Percentiles rank a stretch among this genome's conserved stretches.
phyloP scores from a whole-genome alignment of 1,140 invertebrate genomes.

The Pentalonia nigronervosa region DNA sequence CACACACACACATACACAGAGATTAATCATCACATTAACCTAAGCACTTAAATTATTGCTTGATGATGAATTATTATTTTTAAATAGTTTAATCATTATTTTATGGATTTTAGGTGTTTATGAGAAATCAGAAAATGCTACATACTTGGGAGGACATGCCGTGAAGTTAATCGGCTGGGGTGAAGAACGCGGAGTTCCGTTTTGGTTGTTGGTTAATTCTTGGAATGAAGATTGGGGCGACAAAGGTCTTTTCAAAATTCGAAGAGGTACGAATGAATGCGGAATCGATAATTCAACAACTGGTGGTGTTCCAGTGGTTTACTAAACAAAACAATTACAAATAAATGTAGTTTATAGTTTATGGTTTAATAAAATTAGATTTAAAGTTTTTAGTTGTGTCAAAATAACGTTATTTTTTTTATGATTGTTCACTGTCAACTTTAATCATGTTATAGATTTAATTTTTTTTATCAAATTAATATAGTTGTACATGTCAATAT shows the following conservation, averaged over 20 bases:
- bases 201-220: conserved; percentile 65
- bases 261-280: conserved; percentile 78
- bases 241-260: conserved; percentile 88
- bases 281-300: conserved; percentile 74
- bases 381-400: not conserved
- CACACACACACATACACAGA: too few relatives aligned
- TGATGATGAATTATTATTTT: not conserved
- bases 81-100: not conserved
- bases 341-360: not conserved
- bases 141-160: conserved; percentile 78
- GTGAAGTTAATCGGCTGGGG: not conserved
- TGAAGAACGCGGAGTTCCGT: not conserved
- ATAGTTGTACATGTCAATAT: not conserved
- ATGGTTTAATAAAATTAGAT: not conserved
- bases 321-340: not conserved
- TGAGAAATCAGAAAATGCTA: conserved; percentile 76
- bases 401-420: not conserved
- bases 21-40: too few relatives aligned
- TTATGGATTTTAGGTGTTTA: conserved; percentile 77
- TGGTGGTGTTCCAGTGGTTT: conserved; percentile 66
- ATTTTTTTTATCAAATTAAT: not conserved
- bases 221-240: conserved; percentile 71
- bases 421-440: not conserved
- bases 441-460: not conserved
- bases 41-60: too few relatives aligned